phyloP scores from a whole-genome alignment of 1,140 invertebrate species.

The Subanguina moxae region DNA sequence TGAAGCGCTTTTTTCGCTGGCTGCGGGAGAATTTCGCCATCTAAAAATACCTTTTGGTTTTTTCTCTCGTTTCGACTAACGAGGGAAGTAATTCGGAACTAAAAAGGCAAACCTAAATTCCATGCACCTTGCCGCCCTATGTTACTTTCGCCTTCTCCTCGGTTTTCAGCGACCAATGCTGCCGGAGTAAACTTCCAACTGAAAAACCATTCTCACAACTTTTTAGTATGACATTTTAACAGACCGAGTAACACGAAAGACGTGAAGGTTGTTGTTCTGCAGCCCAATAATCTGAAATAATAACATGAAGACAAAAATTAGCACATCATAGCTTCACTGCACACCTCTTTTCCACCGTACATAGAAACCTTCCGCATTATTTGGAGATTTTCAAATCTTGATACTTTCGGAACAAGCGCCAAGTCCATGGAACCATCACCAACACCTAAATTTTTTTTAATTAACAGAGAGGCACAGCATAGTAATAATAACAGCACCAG shows the following conservation, averaged over 20 bases:
- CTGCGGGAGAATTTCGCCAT: conserved; percentile 53
- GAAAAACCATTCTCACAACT: no score
- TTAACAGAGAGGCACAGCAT: no score
- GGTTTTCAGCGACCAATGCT: conserved; percentile 18
- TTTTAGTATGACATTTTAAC: no score
- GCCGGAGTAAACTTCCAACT: conserved; percentile 53
- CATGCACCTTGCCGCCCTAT: conserved; percentile 49
- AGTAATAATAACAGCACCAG: conserved; percentile 1
- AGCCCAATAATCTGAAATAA: conserved; percentile 46
- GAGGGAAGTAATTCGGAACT: background rate
- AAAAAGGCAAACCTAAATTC: conserved; percentile 37
- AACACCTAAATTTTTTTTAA: conserved; percentile 23
- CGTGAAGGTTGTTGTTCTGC: conserved; percentile 37
- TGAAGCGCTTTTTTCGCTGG: conserved; percentile 42
- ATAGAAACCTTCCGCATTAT: conserved; percentile 57
- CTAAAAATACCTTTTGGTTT: background rate
- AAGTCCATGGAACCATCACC: conserved; percentile 56
- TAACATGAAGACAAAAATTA: background rate
- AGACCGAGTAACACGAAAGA: conserved; percentile 46
- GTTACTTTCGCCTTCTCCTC: conserved; percentile 20
- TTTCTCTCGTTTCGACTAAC: background rate
- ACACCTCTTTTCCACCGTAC: conserved; percentile 54
- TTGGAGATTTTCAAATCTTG: conserved; percentile 50
- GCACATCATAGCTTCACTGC: background rate
- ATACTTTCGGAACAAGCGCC: conserved; percentile 51